Evolutionary conservation across 2,113 vertebrate genomes (phyloP), one percentile per base, ranked within the genome.

Genomic region (Columba janthina): DNA sequence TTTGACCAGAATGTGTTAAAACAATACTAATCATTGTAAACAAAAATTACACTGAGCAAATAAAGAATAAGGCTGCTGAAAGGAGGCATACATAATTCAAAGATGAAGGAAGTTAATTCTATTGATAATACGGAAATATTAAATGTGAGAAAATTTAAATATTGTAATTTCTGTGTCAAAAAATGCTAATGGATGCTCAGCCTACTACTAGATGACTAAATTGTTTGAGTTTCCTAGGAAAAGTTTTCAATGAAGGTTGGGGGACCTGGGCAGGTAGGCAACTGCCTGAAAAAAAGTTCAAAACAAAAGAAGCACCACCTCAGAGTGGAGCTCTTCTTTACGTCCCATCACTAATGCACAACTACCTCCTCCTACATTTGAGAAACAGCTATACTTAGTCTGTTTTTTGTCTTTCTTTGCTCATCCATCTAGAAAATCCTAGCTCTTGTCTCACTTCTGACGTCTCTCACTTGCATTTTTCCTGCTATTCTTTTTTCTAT

Each of bases 401-500:
- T 77, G 36, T 60, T 87, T 87, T 32, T 32, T 56, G 16, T 53
- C 50, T 28, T 89, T 74, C 13, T 91, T 61, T 75, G 36, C 42
- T 85, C 42, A 34, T 31, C 10, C 9, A 54, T 20, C 29, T 56
- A 89, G 38, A 82, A 95, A 78, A 72, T 78, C 15, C 38, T 73
- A 36, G 15, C 26, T 91, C 32, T 87, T 81, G 25, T 71, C 20
- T 81, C 29, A 56, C 76, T 91, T 89, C 48, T 96, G 70, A 87
- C 3, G 4, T 91, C 38, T 89, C 32, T 71, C 34, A 20, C 36
- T 89, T 84, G 46, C 31, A 81, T 91, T 94, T 88, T 87, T 19
- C 70, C 78, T 75, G 29, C 44, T 66, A n/a, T 93, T 87, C 48
- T 85, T 31, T 82, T 89, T 91, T 67, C 91, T 94, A 88, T 95